Base-by-base conservation (phyloP, 2,797 vertebrate genomes). In the Channallabes apus region DNA sequence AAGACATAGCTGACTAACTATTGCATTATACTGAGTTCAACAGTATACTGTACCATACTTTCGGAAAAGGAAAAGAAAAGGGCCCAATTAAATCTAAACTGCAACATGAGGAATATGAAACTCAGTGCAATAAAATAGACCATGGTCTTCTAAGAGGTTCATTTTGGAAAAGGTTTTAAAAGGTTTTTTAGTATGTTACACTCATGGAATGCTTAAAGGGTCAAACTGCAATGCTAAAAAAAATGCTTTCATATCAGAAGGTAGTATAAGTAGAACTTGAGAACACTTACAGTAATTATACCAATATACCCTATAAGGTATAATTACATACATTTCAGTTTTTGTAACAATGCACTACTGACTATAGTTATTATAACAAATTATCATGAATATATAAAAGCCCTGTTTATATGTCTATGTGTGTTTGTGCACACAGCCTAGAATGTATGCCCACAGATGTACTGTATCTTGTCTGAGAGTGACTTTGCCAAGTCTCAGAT, bases 401-500 rank as follows among this genome's bases (percentile, higher is more conserved):
- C 29, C n/a, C 41, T 58, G 27, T 56, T 76, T 75, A 14, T 51
- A 11, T 80, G 59, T 61, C 46, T 73, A 6, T 62, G 46, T 72
- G n/a, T 67, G n/a, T 15, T 29, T 35, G 22, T 72, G 69, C 15
- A 11, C 15, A 1, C n/a, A 35, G 56, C 27, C 27, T 61, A 78
- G 18, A 68, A 90, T 91, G 88, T 88, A 82, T 2, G 73, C 88
- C 88, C 88, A 86, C 83, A 88, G 84, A 86, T 83, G 84, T 82
- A 85, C 35, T 35, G 35, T 35, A 38, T 89, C 88, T 87, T 82
- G 88, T 89, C 64, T 67, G 29, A 69, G 59, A 91, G 89, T 91
- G 90, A 92, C 91, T 92, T 94, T 93, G 90, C 90, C 91, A 90
- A 90, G 89, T 91, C 54, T 92, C 51, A 32, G 51, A 76, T 76